A percentile compares a stretch with the other conserved stretches of the same genome.
Evolutionary conservation across 2,113 vertebrate genomes (phyloP).

Genomic region (Dicaeum eximium): DNA sequence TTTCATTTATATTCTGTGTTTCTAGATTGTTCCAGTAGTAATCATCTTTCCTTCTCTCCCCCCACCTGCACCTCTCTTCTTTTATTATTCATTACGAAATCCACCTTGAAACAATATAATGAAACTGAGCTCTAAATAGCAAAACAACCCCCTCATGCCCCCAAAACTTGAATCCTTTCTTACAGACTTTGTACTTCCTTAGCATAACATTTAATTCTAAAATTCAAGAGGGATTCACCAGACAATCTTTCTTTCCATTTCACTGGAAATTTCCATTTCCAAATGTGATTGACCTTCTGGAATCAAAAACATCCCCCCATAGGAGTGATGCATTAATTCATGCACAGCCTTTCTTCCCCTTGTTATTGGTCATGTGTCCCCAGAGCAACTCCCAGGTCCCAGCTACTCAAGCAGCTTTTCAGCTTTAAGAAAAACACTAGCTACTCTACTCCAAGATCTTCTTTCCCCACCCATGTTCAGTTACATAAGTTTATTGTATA

Average conservation of each 20-base stretch:
- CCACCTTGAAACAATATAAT: not conserved
- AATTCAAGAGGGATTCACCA: not conserved
- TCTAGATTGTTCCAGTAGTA: not conserved
- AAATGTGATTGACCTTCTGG: not conserved
- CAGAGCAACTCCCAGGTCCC: not conserved
- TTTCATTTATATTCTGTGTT: not conserved
- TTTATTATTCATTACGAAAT: not conserved
- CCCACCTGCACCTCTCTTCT: rapidly evolving
- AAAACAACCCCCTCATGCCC: not conserved
- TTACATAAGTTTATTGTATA: not conserved
- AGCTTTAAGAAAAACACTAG: not conserved
- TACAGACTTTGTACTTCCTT: not conserved
- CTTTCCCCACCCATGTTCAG: not conserved
- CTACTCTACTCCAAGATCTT: no score
- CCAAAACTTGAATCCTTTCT: not conserved
- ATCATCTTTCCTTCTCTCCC: not conserved
- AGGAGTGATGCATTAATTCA: not conserved
- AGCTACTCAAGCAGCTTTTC: not conserved
- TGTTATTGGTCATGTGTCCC: not conserved
- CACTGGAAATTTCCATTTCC: no score
- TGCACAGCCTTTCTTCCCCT: not conserved
- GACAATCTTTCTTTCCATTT: not conserved
- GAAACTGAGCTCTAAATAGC: not conserved
- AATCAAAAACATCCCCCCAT: not conserved
- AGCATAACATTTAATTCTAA: not conserved